These are phyloP conservation scores for Crenuchus spilurus DNA, from an alignment of 2,797 vertebrate genomes.

Conservation along the genomic window DNA sequence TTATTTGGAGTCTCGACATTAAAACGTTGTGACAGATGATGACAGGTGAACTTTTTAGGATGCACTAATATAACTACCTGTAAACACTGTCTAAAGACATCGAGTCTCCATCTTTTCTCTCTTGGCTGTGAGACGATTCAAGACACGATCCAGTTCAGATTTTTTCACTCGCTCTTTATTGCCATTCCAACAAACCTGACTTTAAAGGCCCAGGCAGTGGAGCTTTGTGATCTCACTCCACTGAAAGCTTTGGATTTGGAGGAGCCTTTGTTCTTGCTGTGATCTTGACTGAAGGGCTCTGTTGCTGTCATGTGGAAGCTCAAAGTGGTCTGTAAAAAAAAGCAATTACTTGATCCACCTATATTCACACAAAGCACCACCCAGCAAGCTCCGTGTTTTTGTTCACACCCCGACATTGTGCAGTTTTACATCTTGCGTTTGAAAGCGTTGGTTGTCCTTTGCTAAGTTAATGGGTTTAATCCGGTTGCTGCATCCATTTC, in stretches of 20 bases:
- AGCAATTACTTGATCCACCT: constrained; percentile 28
- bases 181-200: background rate
- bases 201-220: background rate
- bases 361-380: constrained; percentile 1
- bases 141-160: background rate
- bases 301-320: constrained; percentile 6
- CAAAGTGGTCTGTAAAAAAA: constrained; percentile 24
- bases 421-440: too few relatives aligned
- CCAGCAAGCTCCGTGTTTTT: background rate
- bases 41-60: too few relatives aligned
- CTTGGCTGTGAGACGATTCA: background rate
- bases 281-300: constrained; percentile 29
- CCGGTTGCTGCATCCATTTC: too few relatives aligned
- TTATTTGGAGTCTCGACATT: too few relatives aligned
- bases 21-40: too few relatives aligned
- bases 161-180: background rate
- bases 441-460: too few relatives aligned
- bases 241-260: constrained; percentile 4
- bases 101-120: background rate
- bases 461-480: too few relatives aligned
- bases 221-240: background rate
- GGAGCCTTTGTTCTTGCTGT: constrained; percentile 8
- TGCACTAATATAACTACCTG: too few relatives aligned
- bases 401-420: too few relatives aligned
- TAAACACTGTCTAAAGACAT: too few relatives aligned